Evolutionary conservation across 2,888 invertebrate species (phyloP).

Genomic region (Tethea ocularis): DNA sequence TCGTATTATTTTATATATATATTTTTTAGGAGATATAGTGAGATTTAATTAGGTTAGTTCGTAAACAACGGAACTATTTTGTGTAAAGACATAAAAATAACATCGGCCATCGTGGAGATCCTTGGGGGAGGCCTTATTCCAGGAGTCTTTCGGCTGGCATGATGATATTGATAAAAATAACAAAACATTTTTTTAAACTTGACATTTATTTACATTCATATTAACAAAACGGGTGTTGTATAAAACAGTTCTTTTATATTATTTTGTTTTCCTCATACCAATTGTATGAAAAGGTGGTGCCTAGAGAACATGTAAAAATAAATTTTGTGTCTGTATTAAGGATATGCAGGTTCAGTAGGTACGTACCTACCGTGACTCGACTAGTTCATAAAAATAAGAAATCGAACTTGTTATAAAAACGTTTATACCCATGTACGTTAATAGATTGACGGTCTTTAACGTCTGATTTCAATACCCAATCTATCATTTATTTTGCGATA

Average conservation of each 20-base stretch:
- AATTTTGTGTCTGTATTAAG: slow-evolving; percentile 58
- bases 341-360: slow-evolving; percentile 57
- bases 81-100: too few species aligned
- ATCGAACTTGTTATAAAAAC: slow-evolving; percentile 3
- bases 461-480: too few species aligned
- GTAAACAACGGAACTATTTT: too few species aligned
- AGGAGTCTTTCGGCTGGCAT: too few species aligned
- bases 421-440: neutral
- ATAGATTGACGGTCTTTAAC: neutral
- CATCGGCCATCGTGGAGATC: too few species aligned
- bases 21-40: too few species aligned
- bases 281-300: slow-evolving; percentile 74
- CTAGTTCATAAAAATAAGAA: slow-evolving; percentile 3
- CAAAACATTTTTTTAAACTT: slow-evolving; percentile 69
- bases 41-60: too few species aligned
- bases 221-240: slow-evolving; percentile 85
- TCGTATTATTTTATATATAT: too few species aligned
- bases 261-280: slow-evolving; percentile 66
- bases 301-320: slow-evolving; percentile 75
- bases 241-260: slow-evolving; percentile 79
- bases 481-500: too few species aligned
- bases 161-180: too few species aligned
- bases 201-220: slow-evolving; percentile 85
- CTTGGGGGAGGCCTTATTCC: too few species aligned
- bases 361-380: slow-evolving; percentile 56